Base-by-base conservation (phyloP, 1,140 invertebrate genomes). In the Druon quercuslanigerum region DNA sequence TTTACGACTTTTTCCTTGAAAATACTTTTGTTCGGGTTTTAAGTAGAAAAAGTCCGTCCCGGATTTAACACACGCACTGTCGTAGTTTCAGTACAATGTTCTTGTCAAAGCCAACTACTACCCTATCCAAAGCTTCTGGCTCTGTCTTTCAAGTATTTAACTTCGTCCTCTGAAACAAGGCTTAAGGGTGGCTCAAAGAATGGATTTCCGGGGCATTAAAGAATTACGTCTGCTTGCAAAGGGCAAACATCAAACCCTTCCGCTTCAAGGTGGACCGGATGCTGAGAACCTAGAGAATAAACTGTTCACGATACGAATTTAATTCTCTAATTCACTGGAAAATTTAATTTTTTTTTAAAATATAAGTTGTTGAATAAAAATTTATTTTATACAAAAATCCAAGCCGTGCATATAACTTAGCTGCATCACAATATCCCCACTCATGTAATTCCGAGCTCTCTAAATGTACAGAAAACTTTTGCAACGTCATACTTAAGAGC, bases 11-110 rank as follows among this genome's bases (percentile, higher is more conserved):
- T 84, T 46, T 82, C 78, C 78, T 82, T 82, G 77, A 81, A 66
- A 82, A 84, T 79, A 84, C 81, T 84, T 80, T 82, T 79, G 83
- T 84, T 81, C 83, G 40, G 25, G 54, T 25, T 33, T 66, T 66
- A 66, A 66, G n/a, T 66, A 14, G 16, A 66, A 7, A 9, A 66
- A 66, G 46, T n/a, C 60, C n/a, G n/a, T 14, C 33, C 14, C 13
- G 57, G 40, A 66, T 66, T 66, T n/a, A 66, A 66, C 11, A 66
- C 12, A 33, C 12, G 12, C 14, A 66, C 19, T 60, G 11, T 33
- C 12, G 57, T 40, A 25, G 25, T 25, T 60, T 60, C 14, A 20
- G 57, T 13, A 3, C 40, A 46, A 46, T 13, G 12, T 12, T 4
- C 33, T 46, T 46, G 60, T 66, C 57, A 66, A 40, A 66, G 57